Base-by-base conservation (phyloP, 2,888 invertebrate genomes). In the Agrotis exclamationis region DNA sequence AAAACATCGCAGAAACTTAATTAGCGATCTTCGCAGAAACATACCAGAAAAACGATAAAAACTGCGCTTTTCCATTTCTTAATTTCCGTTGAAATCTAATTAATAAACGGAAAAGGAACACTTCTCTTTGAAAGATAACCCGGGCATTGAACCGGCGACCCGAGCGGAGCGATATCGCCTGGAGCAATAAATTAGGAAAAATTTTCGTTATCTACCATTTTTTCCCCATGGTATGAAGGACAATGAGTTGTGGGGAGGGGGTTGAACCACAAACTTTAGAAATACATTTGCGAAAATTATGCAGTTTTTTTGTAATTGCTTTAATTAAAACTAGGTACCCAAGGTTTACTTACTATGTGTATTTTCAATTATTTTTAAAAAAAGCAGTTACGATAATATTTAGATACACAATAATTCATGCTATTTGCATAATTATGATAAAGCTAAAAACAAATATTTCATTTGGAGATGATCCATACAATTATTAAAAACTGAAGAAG, bases 21-120 rank as follows among this genome's bases (percentile, higher is more conserved):
- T 79, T 79, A 78, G 60, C 63, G 24, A 59, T 66, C 20, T 68
- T 62, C 47, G 50, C 53, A 22, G 75, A 79, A 51, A 70, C 63
- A 74, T 71, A 63, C 78, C 78, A 76, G 73, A 77, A 68, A 76
- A 63, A 66, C 56, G 53, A 59, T 22, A 78, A 79, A 67, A 80
- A 76, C 76, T 80, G 80, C 80, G 68, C 77, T 80, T 80, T 79
- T 57, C 70, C 74, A 80, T 68, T 82, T 81, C 74, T 76, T 86
- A 86, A 84, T 86, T 86, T 86, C 86, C 86, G 84, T 74, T 74
- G 60, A 66, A 72, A 73, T 74, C 76, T 86, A 86, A 86, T 86
- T 86, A 86, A 86, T 82, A 85, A 77, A 76, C 74, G 76, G 79
- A 78, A 72, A 83, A 82, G 86, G 86, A 84, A 86, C 76, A 81